Evolutionary conservation across 2,113 vertebrate genomes (phyloP), one percentile per base, ranked within the genome.

Genomic region (Agapornis roseicollis): DNA sequence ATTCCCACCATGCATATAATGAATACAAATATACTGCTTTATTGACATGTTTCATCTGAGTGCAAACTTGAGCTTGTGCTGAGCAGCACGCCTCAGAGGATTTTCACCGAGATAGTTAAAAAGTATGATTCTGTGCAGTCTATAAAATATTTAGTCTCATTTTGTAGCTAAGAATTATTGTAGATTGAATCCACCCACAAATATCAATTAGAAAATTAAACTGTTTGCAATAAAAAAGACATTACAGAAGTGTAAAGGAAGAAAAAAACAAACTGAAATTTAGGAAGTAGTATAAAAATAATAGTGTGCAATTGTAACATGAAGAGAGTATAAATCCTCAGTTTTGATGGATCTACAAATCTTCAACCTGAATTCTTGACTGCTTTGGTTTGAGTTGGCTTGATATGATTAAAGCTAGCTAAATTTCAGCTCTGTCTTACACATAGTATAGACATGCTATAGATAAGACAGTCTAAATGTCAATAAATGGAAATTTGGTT

Each of bases 221-320:
- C 0, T 29, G 35, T 42, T 24, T 2, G 1, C 0, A 9, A 18
- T 28, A 35, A 78, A 33, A 64, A 41, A 17, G 1, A 41, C 6
- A 65, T 71, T 61, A 10, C 9, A 39, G 39, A 80, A 13, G 19
- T 17, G 4, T 17, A 65, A 88, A 88, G 44, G 28, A 18, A 60
- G 22, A 66, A 63, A 50, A 47, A 10, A 46, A 11, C 58, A 71
- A 80, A 37, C 2, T 56, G 44, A 80, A 86, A 69, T 55, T 58
- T 29, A 50, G 17, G 41, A 77, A 71, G 13, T 10, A 16, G 22
- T 31, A 47, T 83, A 33, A 58, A 92, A 89, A 82, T 37, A 58
- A 31, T 37, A 64, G 10, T 12, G 33, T 58, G 11, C 14, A 71
- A 33, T 8, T 85, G 8, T 65, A 33, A 77, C 6, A 19, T 5